Evolutionary conservation across 2,113 vertebrate genomes (phyloP).

Genomic region (Caretta caretta): DNA sequence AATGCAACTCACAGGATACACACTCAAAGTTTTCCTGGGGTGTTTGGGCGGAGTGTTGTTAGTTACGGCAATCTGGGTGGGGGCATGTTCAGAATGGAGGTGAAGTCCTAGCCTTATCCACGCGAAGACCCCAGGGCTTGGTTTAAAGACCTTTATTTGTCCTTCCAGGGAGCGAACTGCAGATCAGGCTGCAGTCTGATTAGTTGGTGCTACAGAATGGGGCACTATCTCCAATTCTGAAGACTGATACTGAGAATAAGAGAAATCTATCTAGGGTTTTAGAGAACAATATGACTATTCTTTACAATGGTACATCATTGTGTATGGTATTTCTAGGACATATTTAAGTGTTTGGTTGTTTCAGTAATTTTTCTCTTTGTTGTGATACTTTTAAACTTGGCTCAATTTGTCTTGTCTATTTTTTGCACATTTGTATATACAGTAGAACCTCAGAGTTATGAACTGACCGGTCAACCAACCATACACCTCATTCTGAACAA

Average conservation of each 20-base stretch:
- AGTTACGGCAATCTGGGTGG: not conserved
- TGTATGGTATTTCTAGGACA: not conserved
- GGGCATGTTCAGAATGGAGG: not conserved
- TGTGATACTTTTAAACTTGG: not conserved
- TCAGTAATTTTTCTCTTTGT: not conserved
- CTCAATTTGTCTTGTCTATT: not conserved
- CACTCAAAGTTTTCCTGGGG: not conserved
- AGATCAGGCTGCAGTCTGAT: not conserved
- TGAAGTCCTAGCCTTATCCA: rapidly evolving
- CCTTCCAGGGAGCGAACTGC: not conserved
- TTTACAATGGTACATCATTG: not conserved
- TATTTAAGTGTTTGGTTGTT: not conserved
- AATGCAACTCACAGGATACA: not conserved
- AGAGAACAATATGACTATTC: not conserved
- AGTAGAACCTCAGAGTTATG: too few species aligned
- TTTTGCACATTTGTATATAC: not conserved
- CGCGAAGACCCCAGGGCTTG: not conserved
- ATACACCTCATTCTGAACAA: too few species aligned
- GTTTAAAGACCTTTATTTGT: not conserved
- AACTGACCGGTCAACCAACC: too few species aligned
- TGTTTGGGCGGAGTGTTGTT: not conserved
- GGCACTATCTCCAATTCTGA: not conserved
- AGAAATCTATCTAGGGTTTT: not conserved
- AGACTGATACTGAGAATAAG: not conserved
- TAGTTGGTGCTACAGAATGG: not conserved